Evolutionary conservation across 2,113 vertebrate genomes (phyloP).

Genomic region (Pelusios castaneus): DNA sequence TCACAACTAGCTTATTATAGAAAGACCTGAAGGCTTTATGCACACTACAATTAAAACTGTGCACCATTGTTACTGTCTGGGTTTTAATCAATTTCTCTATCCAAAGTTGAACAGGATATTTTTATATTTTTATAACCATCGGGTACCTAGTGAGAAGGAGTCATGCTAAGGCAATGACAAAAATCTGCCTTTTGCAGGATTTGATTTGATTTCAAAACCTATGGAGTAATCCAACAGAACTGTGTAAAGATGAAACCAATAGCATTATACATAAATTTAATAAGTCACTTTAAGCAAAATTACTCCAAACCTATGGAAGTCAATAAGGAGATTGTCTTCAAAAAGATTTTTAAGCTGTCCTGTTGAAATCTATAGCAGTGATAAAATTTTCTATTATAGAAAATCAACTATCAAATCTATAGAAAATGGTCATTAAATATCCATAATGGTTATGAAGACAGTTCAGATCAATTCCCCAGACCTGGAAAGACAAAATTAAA

Average conservation of each 20-base stretch:
- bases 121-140: background rate
- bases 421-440: background rate
- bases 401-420: background rate
- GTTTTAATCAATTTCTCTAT: background rate
- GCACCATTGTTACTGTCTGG: background rate
- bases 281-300: background rate
- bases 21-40: background rate
- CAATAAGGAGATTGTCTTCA: background rate
- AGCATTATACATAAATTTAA: background rate
- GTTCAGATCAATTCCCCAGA: background rate
- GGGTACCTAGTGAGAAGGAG: background rate
- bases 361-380: background rate
- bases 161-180: background rate
- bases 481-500: background rate
- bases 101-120: background rate
- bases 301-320: background rate
- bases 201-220: background rate
- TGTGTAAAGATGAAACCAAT: background rate
- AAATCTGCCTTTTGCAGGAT: background rate
- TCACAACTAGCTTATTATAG: constrained; percentile 55
- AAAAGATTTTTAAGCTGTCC: background rate
- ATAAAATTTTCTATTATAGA: background rate
- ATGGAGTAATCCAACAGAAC: background rate
- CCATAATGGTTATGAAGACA: background rate
- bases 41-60: background rate